Base-by-base conservation (phyloP, 2,113 vertebrate genomes). In the Thalassoma bifasciatum region DNA sequence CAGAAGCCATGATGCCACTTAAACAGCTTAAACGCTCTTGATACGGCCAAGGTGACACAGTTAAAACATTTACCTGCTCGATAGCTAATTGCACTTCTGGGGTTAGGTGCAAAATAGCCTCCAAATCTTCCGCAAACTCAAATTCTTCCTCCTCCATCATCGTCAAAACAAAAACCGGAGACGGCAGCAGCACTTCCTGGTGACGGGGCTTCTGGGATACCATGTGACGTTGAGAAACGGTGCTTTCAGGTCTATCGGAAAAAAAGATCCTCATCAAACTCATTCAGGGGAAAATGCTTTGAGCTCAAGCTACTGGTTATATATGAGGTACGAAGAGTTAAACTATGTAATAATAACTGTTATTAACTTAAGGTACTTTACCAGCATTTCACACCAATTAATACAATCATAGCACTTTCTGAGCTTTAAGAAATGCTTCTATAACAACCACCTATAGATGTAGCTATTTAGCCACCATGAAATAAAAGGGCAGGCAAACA, bases 81-180 rank as follows among this genome's bases (percentile, higher is more conserved):
- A 98, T 97, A n/a, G 96, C 97, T 8, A 94, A 88, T 60, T 97
- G 96, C 84, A 98, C 97, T 77, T 97, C 95, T 0, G 96, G 97
- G 0, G 95, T 95, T 49, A 98, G 93, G 77, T 97, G 95, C 92
- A 98, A 89, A 84, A 97, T 95, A 10, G 94, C 95, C 84, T 97
- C 97, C 89, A 98, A 88, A 91, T 96, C 97, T 76, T 96, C 96
- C 50, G 94, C 93, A 75, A 96, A 93, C 82, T 97, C 97, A 79
- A 97, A 93, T 76, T 98, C 96, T 67, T 98, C 96, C n/a, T 98
- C 96, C 85, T 98, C 96, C 96, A 98, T 97, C 94, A 94, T 92
- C 71, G 72, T 91, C 88, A 89, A 83, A 85, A 90, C 67, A 90
- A 82, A n/a, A 77, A 13, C 49, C 17, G 10, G 53, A 57, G 26